phyloP scores from a whole-genome alignment of 1,140 invertebrate genomes.

The Aethina tumida region DNA sequence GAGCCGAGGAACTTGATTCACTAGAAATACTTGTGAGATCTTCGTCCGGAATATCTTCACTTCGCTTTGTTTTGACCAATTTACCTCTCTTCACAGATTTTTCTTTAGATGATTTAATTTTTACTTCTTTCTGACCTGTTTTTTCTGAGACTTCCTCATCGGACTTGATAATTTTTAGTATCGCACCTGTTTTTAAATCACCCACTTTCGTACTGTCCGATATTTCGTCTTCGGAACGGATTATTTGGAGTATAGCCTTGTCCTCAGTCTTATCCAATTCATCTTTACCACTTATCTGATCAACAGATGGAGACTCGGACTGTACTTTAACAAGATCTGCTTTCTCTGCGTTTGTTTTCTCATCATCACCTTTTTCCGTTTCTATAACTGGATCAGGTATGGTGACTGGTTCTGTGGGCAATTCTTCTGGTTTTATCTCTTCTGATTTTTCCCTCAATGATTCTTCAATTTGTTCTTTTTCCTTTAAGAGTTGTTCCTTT shows the following conservation, averaged over 20 bases:
- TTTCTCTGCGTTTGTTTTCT: too few species aligned
- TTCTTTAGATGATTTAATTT: slow-evolving; percentile 17
- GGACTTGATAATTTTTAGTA: too few species aligned
- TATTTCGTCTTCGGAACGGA: too few species aligned
- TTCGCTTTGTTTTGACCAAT: slow-evolving; percentile 21
- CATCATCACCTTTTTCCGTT: slow-evolving; percentile 30
- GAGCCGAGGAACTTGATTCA: slow-evolving; percentile 9
- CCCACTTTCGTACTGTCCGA: too few species aligned
- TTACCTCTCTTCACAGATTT: slow-evolving; percentile 42
- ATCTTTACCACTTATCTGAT: too few species aligned
- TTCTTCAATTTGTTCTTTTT: slow-evolving; percentile 11
- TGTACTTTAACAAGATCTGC: too few species aligned
- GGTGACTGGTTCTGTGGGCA: not conserved
- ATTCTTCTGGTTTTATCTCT: not conserved
- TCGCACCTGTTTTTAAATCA: too few species aligned
- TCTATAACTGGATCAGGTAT: too few species aligned
- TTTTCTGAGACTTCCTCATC: slow-evolving; percentile 5
- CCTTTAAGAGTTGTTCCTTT: slow-evolving; percentile 10
- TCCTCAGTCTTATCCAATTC: too few species aligned
- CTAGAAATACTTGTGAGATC: slow-evolving; percentile 9
- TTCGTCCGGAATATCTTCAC: slow-evolving; percentile 9
- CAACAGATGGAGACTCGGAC: too few species aligned
- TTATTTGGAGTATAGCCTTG: too few species aligned
- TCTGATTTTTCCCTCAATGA: slow-evolving; percentile 10
- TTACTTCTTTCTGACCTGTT: slow-evolving; percentile 6